These are phyloP conservation scores for Mantis religiosa DNA, from an alignment of 2,888 invertebrate genomes.

Conservation along the genomic window DNA sequence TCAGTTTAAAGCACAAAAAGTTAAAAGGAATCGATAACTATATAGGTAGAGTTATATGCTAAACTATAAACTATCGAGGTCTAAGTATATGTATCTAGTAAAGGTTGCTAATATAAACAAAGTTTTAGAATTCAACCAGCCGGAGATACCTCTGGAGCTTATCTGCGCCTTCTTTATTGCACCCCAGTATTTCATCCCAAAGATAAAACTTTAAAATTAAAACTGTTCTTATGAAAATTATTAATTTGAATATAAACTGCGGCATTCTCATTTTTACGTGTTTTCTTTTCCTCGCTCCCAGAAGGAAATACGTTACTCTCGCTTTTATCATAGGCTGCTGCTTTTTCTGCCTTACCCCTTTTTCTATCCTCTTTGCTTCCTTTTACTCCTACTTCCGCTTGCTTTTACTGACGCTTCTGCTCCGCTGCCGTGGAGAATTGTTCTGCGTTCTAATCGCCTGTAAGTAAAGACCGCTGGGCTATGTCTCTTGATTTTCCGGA, in stretches of 20 bases:
- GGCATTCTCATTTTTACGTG: not conserved
- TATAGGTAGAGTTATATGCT: too few relatives aligned
- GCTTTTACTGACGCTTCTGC: not conserved
- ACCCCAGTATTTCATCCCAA: not conserved
- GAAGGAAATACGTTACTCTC: not conserved
- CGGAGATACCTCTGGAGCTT: not conserved
- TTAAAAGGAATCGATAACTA: too few relatives aligned
- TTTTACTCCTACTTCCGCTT: not conserved
- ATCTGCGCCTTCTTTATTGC: not conserved
- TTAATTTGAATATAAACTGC: not conserved
- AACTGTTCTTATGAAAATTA: not conserved
- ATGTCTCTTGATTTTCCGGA: not conserved
- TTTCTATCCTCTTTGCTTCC: not conserved
- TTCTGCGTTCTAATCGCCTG: not conserved
- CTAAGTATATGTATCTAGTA: too few relatives aligned
- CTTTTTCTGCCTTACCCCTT: not conserved
- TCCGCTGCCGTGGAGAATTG: not conserved
- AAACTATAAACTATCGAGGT: too few relatives aligned
- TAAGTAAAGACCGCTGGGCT: not conserved
- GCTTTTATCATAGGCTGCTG: not conserved
- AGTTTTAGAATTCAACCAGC: too few relatives aligned
- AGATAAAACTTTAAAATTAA: not conserved
- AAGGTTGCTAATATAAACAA: too few relatives aligned
- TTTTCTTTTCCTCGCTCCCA: not conserved
- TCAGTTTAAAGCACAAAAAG: too few relatives aligned